These are phyloP conservation scores for Campopleginae sp. DNA, from an alignment of 2,888 invertebrate genomes.

Conservation along the genomic window DNA sequence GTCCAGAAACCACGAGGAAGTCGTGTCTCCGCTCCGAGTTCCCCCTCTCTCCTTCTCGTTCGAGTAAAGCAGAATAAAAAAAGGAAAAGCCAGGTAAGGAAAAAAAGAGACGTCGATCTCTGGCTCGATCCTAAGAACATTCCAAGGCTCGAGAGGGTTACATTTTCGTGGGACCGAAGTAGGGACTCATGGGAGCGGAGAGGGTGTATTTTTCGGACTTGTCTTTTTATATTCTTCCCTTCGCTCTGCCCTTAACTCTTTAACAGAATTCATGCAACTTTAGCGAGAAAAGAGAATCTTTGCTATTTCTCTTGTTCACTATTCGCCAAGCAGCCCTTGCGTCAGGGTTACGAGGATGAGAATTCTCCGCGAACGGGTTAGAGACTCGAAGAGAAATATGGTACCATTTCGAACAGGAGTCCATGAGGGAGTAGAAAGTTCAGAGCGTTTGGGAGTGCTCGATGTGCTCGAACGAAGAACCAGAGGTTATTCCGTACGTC, in stretches of 20 bases:
- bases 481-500: slow-evolving; percentile 14
- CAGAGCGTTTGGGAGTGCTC: slow-evolving; percentile 33
- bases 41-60: not conserved
- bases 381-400: slow-evolving; percentile 76
- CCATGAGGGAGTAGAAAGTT: slow-evolving; percentile 66
- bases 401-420: slow-evolving; percentile 75
- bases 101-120: not conserved
- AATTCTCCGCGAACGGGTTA: slow-evolving; percentile 74
- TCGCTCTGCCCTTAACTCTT: not conserved
- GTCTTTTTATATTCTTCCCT: slow-evolving; percentile 1
- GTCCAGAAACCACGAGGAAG: slow-evolving; percentile 71
- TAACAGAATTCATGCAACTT: not conserved
- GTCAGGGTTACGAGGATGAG: slow-evolving; percentile 45
- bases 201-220: slow-evolving; percentile 42
- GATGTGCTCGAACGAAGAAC: slow-evolving; percentile 2
- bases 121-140: not conserved
- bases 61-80: not conserved
- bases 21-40: not conserved
- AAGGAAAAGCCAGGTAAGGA: not conserved
- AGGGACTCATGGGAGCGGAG: slow-evolving; percentile 72
- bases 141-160: slow-evolving; percentile 75
- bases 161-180: slow-evolving; percentile 70
- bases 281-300: slow-evolving; percentile 1
- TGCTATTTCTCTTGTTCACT: slow-evolving; percentile 42
- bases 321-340: slow-evolving; percentile 53